A percentile compares a stretch with the other conserved stretches of the same genome.
Conservation (phyloP, 2,888 invertebrate species). For the Eugnorisma glareosa region DNA sequence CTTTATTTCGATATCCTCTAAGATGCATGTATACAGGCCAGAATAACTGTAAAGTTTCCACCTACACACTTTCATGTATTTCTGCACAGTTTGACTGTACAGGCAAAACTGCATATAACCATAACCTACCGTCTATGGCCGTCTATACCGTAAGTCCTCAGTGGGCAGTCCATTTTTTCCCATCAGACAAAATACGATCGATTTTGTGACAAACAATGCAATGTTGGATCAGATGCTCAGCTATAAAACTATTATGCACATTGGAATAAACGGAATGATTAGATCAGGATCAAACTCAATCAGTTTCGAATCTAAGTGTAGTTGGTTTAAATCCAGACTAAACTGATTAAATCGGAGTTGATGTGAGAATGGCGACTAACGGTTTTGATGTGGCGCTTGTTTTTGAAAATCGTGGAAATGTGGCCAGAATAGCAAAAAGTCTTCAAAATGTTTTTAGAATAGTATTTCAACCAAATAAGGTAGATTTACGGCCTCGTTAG, state of each 20-base stretch:
- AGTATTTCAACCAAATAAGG: too few relatives aligned
- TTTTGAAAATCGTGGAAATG: background rate
- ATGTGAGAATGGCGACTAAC: background rate
- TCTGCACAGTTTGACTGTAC: too few relatives aligned
- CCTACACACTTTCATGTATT: too few relatives aligned
- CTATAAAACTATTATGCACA: background rate
- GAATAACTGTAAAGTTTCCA: too few relatives aligned
- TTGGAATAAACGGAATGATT: slow-evolving; percentile 13
- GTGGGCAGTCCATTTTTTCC: too few relatives aligned
- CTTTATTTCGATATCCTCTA: too few relatives aligned
- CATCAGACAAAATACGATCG: background rate
- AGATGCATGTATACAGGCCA: too few relatives aligned
- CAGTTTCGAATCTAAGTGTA: slow-evolving; percentile 22
- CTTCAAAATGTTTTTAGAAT: too few relatives aligned
- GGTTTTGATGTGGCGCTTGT: slow-evolving; percentile 33
- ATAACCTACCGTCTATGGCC: too few relatives aligned
- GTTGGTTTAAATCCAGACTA: slow-evolving; percentile 31
- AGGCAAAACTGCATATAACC: too few relatives aligned
- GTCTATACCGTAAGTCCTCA: too few relatives aligned
- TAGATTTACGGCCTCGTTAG: too few relatives aligned
- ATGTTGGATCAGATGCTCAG: background rate
- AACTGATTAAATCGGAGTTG: slow-evolving; percentile 1
- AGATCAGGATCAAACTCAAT: slow-evolving; percentile 24
- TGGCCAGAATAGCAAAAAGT: background rate
- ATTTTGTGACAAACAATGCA: background rate